Evolutionary conservation across 2,797 vertebrate genomes (phyloP), one percentile per base, ranked within the genome.

Genomic region (Betta splendens): DNA sequence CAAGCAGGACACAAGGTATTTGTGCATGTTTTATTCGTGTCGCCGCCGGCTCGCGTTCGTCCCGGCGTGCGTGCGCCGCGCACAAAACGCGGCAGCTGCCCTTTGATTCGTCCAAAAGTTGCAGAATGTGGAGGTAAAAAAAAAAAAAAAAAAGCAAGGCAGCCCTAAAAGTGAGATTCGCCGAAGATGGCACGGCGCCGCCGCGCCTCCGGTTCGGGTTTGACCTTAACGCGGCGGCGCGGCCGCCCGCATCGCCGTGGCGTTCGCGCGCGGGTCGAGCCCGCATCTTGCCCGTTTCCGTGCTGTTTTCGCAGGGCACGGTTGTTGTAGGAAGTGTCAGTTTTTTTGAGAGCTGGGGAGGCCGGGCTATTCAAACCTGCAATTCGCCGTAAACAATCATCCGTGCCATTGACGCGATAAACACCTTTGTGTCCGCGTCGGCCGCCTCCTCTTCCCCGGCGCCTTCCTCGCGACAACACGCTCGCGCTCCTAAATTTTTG

Each of bases 311-410:
- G 81, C 87, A 82, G 82, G 84, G 91, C 91, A 90, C 89, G 92
- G 87, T 90, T 90, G 90, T 90, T 93, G 85, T 93, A 93, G 94
- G 94, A 95, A 96, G 94, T 93, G 92, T 93, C 91, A 84, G 78
- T 81, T 92, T 91, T 91, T 91, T 87, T 77, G 72, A 74, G 87
- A 79, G 85, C 80, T 74, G 75, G 76, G 87, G 85, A 89, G 92
- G 93, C 94, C 93, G 94, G 94, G 93, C 93, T 91, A 94, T 95
- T 96, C 94, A 94, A 94, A 94, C 92, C 92, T 91, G 93, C 93
- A 86, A 81, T 89, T 90, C 85, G 89, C 90, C 86, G 91, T 94
- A 95, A 94, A 94, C 93, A 95, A 93, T 92, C 90, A 85, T 92
- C 91, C 91, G 83, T 86, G 90, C 89, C 89, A 85, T 90, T 88